These are phyloP conservation scores for Stenichneumon culpator DNA, from an alignment of 2,888 invertebrate genomes.

Conservation along the genomic window DNA sequence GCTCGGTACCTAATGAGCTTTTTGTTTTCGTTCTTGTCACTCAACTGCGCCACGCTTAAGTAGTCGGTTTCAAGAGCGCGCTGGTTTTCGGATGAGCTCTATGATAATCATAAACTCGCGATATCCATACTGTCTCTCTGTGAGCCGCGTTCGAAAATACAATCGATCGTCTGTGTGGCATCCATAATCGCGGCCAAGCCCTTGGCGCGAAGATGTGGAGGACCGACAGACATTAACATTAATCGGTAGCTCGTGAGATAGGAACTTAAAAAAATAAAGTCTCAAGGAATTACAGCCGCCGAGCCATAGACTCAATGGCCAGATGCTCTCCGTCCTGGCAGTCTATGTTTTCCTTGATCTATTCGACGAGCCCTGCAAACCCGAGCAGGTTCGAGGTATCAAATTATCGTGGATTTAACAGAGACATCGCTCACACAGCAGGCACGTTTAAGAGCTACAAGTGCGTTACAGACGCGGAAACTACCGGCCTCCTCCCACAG, in stretches of 20 bases:
- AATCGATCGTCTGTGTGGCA: conserved; percentile 7
- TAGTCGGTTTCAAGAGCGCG: not conserved
- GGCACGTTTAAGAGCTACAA: conserved; percentile 15
- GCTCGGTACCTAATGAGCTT: not conserved
- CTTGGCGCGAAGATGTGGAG: not conserved
- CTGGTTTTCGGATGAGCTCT: not conserved
- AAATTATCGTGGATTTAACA: not conserved
- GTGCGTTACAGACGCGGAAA: conserved; percentile 31
- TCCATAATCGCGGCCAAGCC: not conserved
- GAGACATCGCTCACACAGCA: not conserved
- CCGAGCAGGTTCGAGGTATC: not conserved
- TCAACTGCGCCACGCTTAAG: not conserved
- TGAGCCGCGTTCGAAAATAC: not conserved
- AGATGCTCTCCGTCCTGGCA: too few relatives aligned
- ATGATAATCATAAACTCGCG: conserved; percentile 10
- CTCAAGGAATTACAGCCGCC: not conserved
- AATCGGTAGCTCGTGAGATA: not conserved
- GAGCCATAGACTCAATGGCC: too few relatives aligned
- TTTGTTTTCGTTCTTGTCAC: not conserved
- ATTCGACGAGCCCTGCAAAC: not conserved
- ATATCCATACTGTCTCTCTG: not conserved
- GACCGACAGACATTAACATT: conserved; percentile 13
- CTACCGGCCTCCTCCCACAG: conserved; percentile 16
- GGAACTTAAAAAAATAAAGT: not conserved
- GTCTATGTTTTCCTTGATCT: too few relatives aligned